Evolutionary conservation across 2,888 invertebrate species (phyloP), one percentile per base, ranked within the genome.

Genomic region (Bellardia bayeri): DNA sequence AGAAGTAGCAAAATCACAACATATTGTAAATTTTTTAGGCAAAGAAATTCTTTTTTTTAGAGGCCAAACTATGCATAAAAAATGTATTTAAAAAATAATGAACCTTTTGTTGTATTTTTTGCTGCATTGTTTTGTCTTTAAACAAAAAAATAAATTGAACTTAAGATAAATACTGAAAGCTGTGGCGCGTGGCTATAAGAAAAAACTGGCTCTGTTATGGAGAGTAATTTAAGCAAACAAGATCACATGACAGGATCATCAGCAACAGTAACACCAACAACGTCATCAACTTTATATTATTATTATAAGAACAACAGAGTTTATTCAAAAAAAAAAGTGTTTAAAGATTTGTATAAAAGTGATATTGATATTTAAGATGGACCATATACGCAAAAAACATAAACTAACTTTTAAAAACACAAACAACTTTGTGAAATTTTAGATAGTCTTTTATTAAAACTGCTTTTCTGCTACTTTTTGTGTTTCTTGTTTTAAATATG

Each of bases 231-330:
- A 79, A 74, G 63, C 45, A 86, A 79, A 83, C 42, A 49, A 75
- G 79, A 86, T 86, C 86, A 86, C 83, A 86, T 83, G 86, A 86
- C 83, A 86, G 56, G 76, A 78, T 86, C 72, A 78, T 45, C 61
- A 69, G 23, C 54, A 61, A 14, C 42, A 71, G 5, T 33, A 58
- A 0, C 49, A 61, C 1, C 42, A 79, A 30, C 71, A 63, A 16
- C 33, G n/a, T 3, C 33, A 69, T 16, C 56, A 78, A 54, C 56
- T 13, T 68, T n/a, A 79, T 68, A 42, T 56, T n/a, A 56, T 56
- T 8, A 37, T 64, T 49, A 68, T 6, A 63, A 69, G 16, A 33
- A 5, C 9, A 66, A 68, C 42, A 7, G 45, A 54, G 8, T 7
- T 49, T 63, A 6, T 1, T 11, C 1, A 23, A 7, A 30, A 14